These are phyloP conservation scores for Valencia hispanica DNA, from an alignment of 2,797 vertebrate species.

Conservation along the genomic window DNA sequence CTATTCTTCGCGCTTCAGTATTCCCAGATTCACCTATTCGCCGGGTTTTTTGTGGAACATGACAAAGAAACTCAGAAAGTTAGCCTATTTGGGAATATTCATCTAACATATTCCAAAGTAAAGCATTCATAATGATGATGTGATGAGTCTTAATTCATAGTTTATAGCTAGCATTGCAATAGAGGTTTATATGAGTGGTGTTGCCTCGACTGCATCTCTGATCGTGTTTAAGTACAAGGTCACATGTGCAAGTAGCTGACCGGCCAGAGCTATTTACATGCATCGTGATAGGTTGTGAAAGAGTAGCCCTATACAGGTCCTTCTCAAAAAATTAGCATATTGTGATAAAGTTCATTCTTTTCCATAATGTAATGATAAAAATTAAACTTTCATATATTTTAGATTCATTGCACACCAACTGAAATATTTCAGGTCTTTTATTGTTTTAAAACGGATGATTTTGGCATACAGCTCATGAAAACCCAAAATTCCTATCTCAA, in stretches of 20 bases:
- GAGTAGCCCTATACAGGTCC: constrained; percentile 47
- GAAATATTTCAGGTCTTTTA: too few relatives aligned
- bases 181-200: constrained; percentile 2
- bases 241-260: constrained; percentile 21
- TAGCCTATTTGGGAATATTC: not conserved
- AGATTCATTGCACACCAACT: too few relatives aligned
- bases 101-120: not conserved
- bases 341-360: too few relatives aligned
- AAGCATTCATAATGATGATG: too few relatives aligned
- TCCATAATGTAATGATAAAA: too few relatives aligned
- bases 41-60: not conserved
- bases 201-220: constrained; percentile 5
- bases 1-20: not conserved
- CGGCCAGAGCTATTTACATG: constrained; percentile 45
- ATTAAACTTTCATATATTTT: too few relatives aligned
- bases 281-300: constrained; percentile 64
- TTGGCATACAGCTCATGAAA: too few relatives aligned
- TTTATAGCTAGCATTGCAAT: not conserved
- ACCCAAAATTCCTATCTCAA: too few relatives aligned
- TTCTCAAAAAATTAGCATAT: too few relatives aligned
- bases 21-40: not conserved
- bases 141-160: not conserved
- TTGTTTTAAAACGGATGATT: too few relatives aligned
- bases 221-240: constrained; percentile 49
- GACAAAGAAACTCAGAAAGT: not conserved